A percentile compares a stretch with the other conserved stretches of the same genome.
Evolutionary conservation across 2,888 invertebrate species (phyloP).

Genomic region (Caenorhabditis imperialis): DNA sequence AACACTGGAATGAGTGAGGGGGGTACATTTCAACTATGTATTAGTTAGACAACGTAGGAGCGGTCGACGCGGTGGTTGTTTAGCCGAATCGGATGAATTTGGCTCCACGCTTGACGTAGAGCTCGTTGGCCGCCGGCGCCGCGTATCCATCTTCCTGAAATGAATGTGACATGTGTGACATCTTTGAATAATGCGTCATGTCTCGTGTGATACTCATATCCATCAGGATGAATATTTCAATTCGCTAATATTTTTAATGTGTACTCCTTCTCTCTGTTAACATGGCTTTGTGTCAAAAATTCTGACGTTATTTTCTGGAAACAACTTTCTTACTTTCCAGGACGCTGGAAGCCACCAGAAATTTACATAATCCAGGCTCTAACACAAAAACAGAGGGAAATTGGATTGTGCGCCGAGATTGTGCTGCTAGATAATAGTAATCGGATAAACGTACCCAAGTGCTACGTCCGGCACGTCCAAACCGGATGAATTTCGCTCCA

Average conservation of each 20-base stretch:
- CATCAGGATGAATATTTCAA: slow-evolving; percentile 5
- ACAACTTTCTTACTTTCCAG: too few species aligned
- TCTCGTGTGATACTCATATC: slow-evolving; percentile 1
- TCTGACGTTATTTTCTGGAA: too few species aligned
- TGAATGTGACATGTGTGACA: slow-evolving; percentile 6
- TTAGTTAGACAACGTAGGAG: slow-evolving; percentile 52
- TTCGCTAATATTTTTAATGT: too few species aligned
- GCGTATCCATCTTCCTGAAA: slow-evolving; percentile 54
- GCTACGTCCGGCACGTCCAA: slow-evolving; percentile 68
- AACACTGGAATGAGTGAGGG: slow-evolving; percentile 7
- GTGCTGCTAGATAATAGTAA: too few species aligned
- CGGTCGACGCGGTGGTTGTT: slow-evolving; percentile 39
- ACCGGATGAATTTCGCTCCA: slow-evolving; percentile 74
- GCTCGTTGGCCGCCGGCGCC: slow-evolving; percentile 36
- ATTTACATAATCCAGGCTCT: too few species aligned
- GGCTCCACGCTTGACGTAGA: slow-evolving; percentile 62
- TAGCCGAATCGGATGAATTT: slow-evolving; percentile 67
- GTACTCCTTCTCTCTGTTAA: too few species aligned
- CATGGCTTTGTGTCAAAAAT: too few species aligned
- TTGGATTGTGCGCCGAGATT: too few species aligned
- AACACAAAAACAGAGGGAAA: slow-evolving; percentile 13
- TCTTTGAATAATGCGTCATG: slow-evolving; percentile 7
- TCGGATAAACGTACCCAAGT: slow-evolving; percentile 66
- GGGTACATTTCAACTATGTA: slow-evolving; percentile 29
- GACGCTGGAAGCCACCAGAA: too few species aligned